Percentiles rank a stretch among this genome's conserved stretches.
Conservation (phyloP, 2,113 vertebrate genomes). For the Capreolus pygargus region DNA sequence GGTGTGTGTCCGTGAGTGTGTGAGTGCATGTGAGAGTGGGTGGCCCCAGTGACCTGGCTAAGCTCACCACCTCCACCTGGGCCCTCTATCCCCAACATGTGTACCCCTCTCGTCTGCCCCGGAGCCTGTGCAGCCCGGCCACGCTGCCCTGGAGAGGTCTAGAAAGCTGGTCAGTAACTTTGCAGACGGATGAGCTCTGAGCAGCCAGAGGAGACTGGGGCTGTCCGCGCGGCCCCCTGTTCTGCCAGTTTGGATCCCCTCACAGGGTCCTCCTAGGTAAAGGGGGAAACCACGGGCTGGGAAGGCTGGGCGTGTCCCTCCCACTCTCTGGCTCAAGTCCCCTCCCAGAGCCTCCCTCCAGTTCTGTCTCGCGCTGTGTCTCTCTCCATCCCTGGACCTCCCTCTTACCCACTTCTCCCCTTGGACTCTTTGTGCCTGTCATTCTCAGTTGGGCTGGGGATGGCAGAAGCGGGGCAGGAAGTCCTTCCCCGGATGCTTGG, state of each 20-base stretch:
- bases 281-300: neutral
- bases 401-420: neutral
- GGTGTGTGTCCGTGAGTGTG: conserved; percentile 39
- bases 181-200: conserved; percentile 67
- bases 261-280: conserved; percentile 63
- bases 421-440: neutral
- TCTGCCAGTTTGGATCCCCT: conserved; percentile 19
- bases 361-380: neutral
- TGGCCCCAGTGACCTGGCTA: neutral
- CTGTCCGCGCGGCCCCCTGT: neutral
- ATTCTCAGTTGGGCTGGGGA: neutral
- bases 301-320: neutral
- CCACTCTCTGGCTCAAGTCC: neutral
- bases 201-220: conserved; percentile 59
- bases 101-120: neutral
- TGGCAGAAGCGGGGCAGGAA: neutral
- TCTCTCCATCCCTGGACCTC: neutral
- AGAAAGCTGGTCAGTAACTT: conserved; percentile 69
- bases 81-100: neutral
- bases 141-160: conserved; percentile 16
- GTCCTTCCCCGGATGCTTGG: neutral
- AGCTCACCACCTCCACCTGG: neutral
- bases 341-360: neutral
- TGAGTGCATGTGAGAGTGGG: neutral
- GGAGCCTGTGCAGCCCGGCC: neutral